Percentiles rank a stretch among this genome's conserved stretches.
phyloP scores from a whole-genome alignment of 2,113 vertebrate genomes.

The Trematocara stigmaticum region DNA sequence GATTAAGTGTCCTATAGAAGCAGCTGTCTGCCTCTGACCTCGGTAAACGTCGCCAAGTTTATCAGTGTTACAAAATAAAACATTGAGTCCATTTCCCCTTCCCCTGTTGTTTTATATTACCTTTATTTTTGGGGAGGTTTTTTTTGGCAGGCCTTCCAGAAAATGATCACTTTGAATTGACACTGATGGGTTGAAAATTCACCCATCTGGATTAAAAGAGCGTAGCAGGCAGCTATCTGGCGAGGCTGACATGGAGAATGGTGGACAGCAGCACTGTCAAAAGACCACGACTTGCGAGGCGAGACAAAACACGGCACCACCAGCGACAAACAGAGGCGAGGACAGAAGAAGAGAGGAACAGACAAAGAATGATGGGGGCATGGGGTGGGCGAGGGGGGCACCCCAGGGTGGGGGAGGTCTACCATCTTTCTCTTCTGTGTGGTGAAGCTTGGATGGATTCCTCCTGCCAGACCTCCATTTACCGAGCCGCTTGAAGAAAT shows the following conservation, averaged over 20 bases:
- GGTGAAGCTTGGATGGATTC: conserved; percentile 88
- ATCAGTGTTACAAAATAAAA: neutral
- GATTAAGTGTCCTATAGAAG: neutral
- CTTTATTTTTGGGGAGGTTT: neutral
- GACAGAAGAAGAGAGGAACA: neutral
- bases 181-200: neutral
- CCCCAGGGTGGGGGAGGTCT: conserved; percentile 72
- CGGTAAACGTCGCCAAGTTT: rapidly evolving
- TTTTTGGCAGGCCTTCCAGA: neutral
- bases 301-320: conserved; percentile 56
- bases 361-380: conserved; percentile 42
- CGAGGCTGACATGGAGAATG: conserved; percentile 28
- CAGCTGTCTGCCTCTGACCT: neutral
- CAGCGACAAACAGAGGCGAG: conserved; percentile 35
- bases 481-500: conserved; percentile 99
- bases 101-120: neutral
- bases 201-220: neutral
- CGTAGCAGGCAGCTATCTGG: neutral
- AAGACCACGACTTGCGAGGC: conserved; percentile 21
- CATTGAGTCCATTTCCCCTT: rapidly evolving
- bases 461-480: conserved; percentile 90
- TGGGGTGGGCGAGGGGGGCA: conserved; percentile 40
- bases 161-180: neutral
- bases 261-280: conserved; percentile 32
- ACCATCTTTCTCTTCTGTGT: conserved; percentile 93